Evolutionary conservation across 2,797 vertebrate species (phyloP), one percentile per base, ranked within the genome.

Genomic region (Bucorvus abyssinicus): DNA sequence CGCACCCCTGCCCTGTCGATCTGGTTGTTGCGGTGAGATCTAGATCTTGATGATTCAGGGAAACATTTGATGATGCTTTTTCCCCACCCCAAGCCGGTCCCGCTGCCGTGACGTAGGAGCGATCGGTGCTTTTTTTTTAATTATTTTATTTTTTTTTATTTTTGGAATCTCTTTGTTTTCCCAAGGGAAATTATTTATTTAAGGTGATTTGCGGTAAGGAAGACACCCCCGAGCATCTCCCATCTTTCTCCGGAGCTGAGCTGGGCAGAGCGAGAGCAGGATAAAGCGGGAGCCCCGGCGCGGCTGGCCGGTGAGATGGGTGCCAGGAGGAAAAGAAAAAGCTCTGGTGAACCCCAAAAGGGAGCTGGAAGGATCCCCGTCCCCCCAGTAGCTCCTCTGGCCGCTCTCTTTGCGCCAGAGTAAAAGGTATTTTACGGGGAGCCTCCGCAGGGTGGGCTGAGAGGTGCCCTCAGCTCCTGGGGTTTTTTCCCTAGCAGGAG

Each of bases 11-110:
- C 93, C 95, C 97, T 96, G 55, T 93, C 89, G 89, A 87, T 89
- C 93, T 59, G 97, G 97, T 95, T 91, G 96, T 97, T 96, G 97
- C 95, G 94, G 94, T 86, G 90, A 45, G 88, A 90, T 96, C 94
- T 96, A 94, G 97, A 95, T 64, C 64, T 36, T 86, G 68, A 84
- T 47, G 80, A 74, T 94, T 77, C 87, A 74, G 65, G 87, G 89
- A 68, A 77, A 70, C 7, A 42, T 74, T 86, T n/a, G n/a, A n/a
- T 38, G 70, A 56, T 78, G 68, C 53, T 92, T 89, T 57, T 64
- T 49, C 18, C 77, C 49, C 21, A 38, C 42, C 34, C 69, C 12
- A 34, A 50, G 44, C 87, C 2, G 8, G n/a, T 8, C 47, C 74
- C 9, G 7, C 14, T 42, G n/a, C 75, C 1, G 2, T 21, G 10